These are phyloP conservation scores for Mellilla xanthometata DNA, from an alignment of 2,888 invertebrate species.

Conservation along the genomic window DNA sequence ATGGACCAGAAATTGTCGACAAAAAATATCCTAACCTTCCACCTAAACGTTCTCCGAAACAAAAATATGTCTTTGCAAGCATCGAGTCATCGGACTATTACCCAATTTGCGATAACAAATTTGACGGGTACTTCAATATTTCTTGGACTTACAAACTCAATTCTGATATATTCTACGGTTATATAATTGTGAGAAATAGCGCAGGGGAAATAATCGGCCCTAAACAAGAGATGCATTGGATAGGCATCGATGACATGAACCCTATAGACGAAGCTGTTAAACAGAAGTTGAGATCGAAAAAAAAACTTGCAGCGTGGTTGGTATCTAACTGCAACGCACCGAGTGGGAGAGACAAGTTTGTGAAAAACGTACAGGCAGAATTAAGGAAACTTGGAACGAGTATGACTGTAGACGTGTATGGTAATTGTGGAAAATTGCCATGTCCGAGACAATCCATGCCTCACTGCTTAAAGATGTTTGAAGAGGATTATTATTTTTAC, in stretches of 20 bases:
- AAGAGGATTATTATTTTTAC: slow-evolving; percentile 57
- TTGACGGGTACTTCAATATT: slow-evolving; percentile 53
- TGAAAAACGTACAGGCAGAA: slow-evolving; percentile 34
- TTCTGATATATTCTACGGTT: slow-evolving; percentile 49
- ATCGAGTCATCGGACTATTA: slow-evolving; percentile 50
- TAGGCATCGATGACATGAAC: slow-evolving; percentile 40
- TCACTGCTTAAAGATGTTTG: slow-evolving; percentile 42
- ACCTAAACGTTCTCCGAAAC: slow-evolving; percentile 32
- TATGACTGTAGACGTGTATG: slow-evolving; percentile 49
- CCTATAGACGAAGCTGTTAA: slow-evolving; percentile 40
- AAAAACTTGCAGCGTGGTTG: slow-evolving; percentile 55
- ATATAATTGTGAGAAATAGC: slow-evolving; percentile 42
- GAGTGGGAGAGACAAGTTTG: slow-evolving; percentile 40
- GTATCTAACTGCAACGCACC: slow-evolving; percentile 49
- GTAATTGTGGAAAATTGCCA: slow-evolving; percentile 43
- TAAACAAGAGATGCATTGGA: slow-evolving; percentile 45
- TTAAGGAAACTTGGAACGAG: slow-evolving; percentile 33
- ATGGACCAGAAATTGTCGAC: slow-evolving; percentile 39
- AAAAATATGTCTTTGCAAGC: slow-evolving; percentile 46
- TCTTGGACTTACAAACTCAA: slow-evolving; percentile 55
- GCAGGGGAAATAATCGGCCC: slow-evolving; percentile 44
- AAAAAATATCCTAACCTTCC: slow-evolving; percentile 24
- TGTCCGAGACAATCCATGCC: slow-evolving; percentile 37
- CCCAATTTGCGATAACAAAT: slow-evolving; percentile 38
- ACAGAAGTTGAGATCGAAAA: slow-evolving; percentile 41